Base-by-base conservation (phyloP, 2,797 vertebrate species). In the Cynodonichthys magdalenae region DNA sequence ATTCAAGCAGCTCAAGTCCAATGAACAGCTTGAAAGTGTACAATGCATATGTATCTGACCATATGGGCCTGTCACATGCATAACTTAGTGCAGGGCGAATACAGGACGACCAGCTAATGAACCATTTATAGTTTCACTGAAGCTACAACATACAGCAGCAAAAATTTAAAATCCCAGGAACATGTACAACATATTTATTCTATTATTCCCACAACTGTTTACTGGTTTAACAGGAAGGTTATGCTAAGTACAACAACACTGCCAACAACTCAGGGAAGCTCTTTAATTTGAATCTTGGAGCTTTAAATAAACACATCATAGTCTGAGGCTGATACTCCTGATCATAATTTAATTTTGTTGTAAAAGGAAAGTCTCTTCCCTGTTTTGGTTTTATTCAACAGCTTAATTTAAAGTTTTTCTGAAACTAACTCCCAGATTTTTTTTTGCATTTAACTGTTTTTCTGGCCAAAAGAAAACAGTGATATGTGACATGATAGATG, bases 61-160 rank as follows among this genome's bases (percentile, higher is more conserved):
- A 73, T 59, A 61, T 59, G 62, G 66, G 46, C 18, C 53, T 46
- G 74, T 57, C 54, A 74, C 59, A 77, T 74, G 77, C 67, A 73
- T 2, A 69, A 44, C 44, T 52, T 28, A 48, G 57, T 45, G 34
- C 14, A 64, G 73, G 85, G 81, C 86, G 81, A 90, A 70, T 45
- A 57, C 60, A 73, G 82, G 81, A 76, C 77, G 83, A 75, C 46
- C 66, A 59, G 59, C 76, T 83, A 84, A 90, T 83, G 78, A 90
- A 84, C 53, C 65, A 75, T 77, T 75, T 82, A 71, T 84, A 83
- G 79, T 86, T 73, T 34, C 53, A 69, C 61, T 60, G 48, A 83
- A 74, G 63, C 78, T 77, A 34, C 56, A 82, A 74, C 66, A 81
- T 59, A 63, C 66, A 73, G 75, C 51, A 72, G 55, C 59, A 60